Evolutionary conservation across 2,113 vertebrate species (phyloP).

Genomic region (Cettia cetti): DNA sequence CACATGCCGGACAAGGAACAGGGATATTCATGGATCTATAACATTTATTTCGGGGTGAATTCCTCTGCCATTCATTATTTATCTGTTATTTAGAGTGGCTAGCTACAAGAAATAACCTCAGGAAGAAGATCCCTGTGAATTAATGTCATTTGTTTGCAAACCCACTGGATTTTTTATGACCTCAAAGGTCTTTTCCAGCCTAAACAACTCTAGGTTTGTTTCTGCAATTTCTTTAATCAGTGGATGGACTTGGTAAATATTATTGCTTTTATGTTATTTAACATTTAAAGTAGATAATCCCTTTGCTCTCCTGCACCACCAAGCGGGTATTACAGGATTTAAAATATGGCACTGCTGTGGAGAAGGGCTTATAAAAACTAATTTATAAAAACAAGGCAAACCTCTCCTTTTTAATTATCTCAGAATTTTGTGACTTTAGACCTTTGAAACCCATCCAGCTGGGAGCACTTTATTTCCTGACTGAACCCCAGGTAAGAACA

Average conservation of each 20-base stretch:
- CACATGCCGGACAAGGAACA: neutral
- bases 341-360: accelerated
- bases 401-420: neutral
- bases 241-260: neutral
- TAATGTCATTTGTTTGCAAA: neutral
- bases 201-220: neutral
- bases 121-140: neutral
- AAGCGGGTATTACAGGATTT: neutral
- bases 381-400: neutral
- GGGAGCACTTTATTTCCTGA: neutral
- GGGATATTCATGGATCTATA: neutral
- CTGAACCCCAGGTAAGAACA: neutral
- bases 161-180: neutral
- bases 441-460: neutral
- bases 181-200: neutral
- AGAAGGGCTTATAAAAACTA: neutral
- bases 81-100: neutral
- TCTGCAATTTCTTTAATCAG: neutral
- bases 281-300: neutral
- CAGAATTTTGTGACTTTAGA: neutral
- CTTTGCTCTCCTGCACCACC: neutral
- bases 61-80: neutral
- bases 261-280: no score
- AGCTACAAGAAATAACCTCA: neutral
- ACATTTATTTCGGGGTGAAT: neutral